Conservation (phyloP, 2,797 vertebrate species). For the Buceros bicornis region DNA sequence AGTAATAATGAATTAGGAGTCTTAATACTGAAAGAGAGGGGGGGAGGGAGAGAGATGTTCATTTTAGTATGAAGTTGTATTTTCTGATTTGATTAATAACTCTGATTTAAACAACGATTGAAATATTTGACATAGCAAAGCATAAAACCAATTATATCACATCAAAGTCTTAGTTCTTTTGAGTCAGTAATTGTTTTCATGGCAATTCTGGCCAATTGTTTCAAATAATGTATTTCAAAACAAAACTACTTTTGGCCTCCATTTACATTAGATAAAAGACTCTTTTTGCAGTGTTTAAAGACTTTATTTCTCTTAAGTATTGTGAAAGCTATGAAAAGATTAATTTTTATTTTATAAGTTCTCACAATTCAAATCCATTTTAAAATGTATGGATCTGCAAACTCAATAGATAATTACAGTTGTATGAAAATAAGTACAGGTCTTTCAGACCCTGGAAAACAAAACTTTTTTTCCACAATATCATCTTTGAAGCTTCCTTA, state of each 20-base stretch:
- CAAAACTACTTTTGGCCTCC: not conserved
- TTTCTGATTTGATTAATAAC: not conserved
- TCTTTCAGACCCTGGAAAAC: conserved; percentile 13
- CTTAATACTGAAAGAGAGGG: not conserved
- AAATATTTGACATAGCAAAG: not conserved
- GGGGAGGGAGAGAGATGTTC: too few species aligned
- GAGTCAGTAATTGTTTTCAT: not conserved
- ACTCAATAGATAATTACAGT: conserved; percentile 1
- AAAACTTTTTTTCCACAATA: not conserved
- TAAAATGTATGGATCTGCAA: not conserved
- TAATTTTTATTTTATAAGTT: not conserved
- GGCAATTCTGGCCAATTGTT: not conserved
- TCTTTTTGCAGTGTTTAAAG: not conserved
- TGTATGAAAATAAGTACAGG: not conserved
- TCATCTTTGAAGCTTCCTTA: not conserved
- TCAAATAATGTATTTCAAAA: not conserved
- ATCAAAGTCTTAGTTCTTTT: not conserved
- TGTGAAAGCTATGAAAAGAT: not conserved
- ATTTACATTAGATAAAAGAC: not conserved
- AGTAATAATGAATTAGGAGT: not conserved
- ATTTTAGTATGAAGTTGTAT: not conserved
- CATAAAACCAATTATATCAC: not conserved
- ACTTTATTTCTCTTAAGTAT: not conserved
- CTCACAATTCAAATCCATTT: not conserved
- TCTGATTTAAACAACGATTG: not conserved